Conservation (phyloP, 1,140 invertebrate species). For the Elymnias hypermnestra region DNA sequence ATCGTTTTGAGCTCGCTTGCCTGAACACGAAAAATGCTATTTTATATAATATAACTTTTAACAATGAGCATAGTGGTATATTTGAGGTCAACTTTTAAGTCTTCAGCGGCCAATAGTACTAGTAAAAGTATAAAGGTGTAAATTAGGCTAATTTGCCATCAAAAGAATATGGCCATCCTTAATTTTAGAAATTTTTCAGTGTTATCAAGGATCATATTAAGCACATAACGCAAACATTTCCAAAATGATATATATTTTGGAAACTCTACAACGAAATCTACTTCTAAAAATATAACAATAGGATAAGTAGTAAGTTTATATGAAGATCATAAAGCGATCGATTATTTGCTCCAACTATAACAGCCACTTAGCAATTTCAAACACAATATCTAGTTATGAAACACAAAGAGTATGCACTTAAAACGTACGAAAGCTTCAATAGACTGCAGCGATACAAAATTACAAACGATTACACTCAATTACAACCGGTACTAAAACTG, state of each 20-base stretch:
- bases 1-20: conserved; percentile 9
- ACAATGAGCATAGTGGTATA: no score
- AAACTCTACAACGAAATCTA: no score
- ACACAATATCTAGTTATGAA: conserved; percentile 6
- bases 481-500: conserved; percentile 26
- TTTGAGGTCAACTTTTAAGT: no score
- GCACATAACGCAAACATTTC: background rate
- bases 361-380: conserved; percentile 5
- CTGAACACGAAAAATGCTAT: conserved; percentile 9
- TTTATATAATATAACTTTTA: no score
- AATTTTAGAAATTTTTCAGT: no score
- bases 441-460: conserved; percentile 30
- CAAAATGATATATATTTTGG: no score
- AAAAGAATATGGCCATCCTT: no score
- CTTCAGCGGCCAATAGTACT: no score
- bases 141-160: background rate
- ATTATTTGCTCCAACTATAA: conserved; percentile 1
- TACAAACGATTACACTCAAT: conserved; percentile 40
- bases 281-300: no score
- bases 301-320: no score
- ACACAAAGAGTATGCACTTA: background rate
- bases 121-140: no score
- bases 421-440: conserved; percentile 32
- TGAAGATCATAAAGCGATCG: background rate
- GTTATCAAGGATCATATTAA: background rate